phyloP scores from a whole-genome alignment of 2,113 vertebrate genomes.

The Prietella phreatophila region DNA sequence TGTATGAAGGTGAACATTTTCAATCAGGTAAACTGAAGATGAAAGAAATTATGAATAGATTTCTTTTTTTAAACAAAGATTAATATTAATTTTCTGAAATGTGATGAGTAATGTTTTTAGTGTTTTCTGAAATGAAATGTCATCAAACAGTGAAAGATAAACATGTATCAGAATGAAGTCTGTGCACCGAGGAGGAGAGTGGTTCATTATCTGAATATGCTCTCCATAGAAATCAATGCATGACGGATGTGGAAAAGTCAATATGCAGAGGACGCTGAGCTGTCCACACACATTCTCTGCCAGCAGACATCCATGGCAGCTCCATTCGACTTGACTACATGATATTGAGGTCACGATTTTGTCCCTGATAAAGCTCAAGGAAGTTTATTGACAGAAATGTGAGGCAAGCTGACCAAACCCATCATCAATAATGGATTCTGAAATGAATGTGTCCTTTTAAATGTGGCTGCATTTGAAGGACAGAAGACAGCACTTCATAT shows the following conservation, averaged over 20 bases:
- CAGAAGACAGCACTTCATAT: constrained; percentile 10
- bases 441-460: constrained; percentile 56
- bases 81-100: neutral
- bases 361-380: constrained; percentile 30
- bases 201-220: constrained; percentile 44
- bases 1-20: neutral
- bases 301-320: constrained; percentile 6
- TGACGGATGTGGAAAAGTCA: constrained; percentile 38
- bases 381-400: constrained; percentile 33
- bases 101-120: neutral
- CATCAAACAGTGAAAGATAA: constrained; percentile 32
- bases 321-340: constrained; percentile 35
- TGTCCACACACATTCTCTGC: constrained; percentile 27
- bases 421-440: constrained; percentile 52
- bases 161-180: constrained; percentile 16
- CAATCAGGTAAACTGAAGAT: neutral
- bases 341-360: constrained; percentile 38
- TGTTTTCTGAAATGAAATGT: neutral
- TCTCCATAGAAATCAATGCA: constrained; percentile 43
- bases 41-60: neutral
- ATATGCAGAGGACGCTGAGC: constrained; percentile 33
- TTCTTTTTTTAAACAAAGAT: neutral
- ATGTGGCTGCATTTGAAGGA: constrained; percentile 29
- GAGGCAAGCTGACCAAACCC: constrained; percentile 27
- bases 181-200: neutral